A percentile compares a stretch with the other conserved stretches of the same genome.
Evolutionary conservation across 2,888 invertebrate genomes (phyloP).

Genomic region (Quadroppia sp.): DNA sequence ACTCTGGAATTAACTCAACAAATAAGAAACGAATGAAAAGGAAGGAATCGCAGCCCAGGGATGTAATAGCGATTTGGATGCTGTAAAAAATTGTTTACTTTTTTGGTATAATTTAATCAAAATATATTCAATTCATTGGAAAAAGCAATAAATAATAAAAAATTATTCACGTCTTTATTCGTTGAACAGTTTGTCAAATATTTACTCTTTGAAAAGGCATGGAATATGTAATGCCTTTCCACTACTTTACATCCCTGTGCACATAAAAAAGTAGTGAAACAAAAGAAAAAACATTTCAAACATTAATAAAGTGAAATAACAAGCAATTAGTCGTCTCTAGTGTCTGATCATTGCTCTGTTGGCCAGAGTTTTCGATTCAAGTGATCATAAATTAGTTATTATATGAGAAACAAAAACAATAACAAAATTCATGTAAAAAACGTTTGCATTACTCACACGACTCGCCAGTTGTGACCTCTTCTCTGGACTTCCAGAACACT

Average conservation of each 20-base stretch:
- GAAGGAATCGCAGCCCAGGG: not conserved
- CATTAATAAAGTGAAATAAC: slow-evolving; percentile 5
- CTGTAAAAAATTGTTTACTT: no score
- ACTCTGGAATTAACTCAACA: slow-evolving; percentile 9
- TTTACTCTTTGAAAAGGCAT: no score
- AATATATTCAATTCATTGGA: no score
- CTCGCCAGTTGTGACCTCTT: slow-evolving; percentile 28
- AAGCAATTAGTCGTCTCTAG: slow-evolving; percentile 12
- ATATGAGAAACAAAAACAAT: not conserved
- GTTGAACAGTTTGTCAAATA: no score
- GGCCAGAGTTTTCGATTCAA: not conserved
- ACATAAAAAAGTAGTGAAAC: not conserved
- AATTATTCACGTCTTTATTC: no score
- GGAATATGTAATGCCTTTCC: no score
- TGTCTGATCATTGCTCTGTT: slow-evolving; percentile 1
- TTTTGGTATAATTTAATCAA: no score
- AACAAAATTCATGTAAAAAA: not conserved
- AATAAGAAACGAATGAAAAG: slow-evolving; percentile 7
- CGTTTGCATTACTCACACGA: slow-evolving; percentile 34
- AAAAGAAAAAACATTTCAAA: not conserved
- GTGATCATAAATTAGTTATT: slow-evolving; percentile 14
- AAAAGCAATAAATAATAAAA: no score
- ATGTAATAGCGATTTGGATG: no score
- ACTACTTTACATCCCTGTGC: no score
- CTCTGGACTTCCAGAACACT: slow-evolving; percentile 37